A percentile compares a stretch with the other conserved stretches of the same genome.
phyloP scores from a whole-genome alignment of 2,888 invertebrate species.

The Halocaridina rubra region DNA sequence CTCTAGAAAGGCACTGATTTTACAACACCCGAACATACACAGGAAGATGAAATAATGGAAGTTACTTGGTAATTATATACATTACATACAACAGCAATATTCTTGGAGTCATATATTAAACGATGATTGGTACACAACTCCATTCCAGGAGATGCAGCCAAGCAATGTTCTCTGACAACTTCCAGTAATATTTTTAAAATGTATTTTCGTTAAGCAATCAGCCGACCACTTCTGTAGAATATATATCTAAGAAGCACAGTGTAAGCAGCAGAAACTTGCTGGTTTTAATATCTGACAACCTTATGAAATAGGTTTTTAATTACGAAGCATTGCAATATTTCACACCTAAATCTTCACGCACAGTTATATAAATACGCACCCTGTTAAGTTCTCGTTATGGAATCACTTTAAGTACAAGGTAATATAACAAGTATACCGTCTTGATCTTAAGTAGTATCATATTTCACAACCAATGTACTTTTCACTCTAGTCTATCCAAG shows the following conservation, averaged over 20 bases:
- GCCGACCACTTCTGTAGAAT: background rate
- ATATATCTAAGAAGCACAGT: background rate
- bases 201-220: background rate
- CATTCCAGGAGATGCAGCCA: slow-evolving; percentile 3
- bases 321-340: too few species aligned
- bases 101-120: background rate
- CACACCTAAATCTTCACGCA: too few species aligned
- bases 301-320: too few species aligned
- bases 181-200: background rate
- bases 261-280: too few species aligned
- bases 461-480: too few species aligned
- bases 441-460: too few species aligned
- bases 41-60: slow-evolving; percentile 50
- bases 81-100: background rate
- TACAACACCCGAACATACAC: slow-evolving; percentile 48
- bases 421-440: too few species aligned
- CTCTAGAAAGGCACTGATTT: slow-evolving; percentile 50
- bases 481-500: too few species aligned
- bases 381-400: too few species aligned
- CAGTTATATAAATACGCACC: too few species aligned
- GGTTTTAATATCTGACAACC: too few species aligned
- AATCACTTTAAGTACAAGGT: too few species aligned
- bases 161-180: background rate
- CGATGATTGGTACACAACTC: background rate
- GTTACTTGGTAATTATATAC: slow-evolving; percentile 40